Evolutionary conservation across 2,113 vertebrate genomes (phyloP).

Genomic region (Myxocyprinus asiaticus): DNA sequence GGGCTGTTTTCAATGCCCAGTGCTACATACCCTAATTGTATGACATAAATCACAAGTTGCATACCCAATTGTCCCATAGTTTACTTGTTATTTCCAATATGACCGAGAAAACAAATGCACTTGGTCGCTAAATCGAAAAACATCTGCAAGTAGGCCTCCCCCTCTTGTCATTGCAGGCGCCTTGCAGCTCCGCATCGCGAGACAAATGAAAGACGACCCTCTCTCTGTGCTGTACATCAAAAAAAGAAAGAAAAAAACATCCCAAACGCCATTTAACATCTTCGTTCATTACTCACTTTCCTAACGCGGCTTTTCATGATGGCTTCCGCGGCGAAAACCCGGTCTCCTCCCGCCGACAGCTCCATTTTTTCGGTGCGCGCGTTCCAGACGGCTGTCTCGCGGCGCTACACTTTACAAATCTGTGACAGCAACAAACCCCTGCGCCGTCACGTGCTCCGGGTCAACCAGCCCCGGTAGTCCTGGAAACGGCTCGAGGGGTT

Average conservation of each 20-base stretch:
- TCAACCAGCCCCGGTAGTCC: constrained; percentile 60
- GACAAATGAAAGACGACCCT: constrained; percentile 40
- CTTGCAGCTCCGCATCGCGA: constrained; percentile 5
- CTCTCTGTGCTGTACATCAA: background rate
- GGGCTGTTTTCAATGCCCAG: background rate
- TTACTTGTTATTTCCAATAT: background rate
- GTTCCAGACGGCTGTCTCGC: constrained; percentile 49
- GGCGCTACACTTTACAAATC: constrained; percentile 48
- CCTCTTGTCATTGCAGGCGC: constrained; percentile 25
- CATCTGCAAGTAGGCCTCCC: constrained; percentile 46
- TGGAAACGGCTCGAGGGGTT: constrained; percentile 49
- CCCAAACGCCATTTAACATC: background rate
- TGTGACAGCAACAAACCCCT: constrained; percentile 38
- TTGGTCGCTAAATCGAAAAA: background rate
- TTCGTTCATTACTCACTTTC: constrained; percentile 77
- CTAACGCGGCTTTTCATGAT: constrained; percentile 92
- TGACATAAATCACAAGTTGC: background rate
- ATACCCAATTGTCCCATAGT: background rate
- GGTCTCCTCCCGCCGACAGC: constrained; percentile 90
- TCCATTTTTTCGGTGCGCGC: constrained; percentile 81
- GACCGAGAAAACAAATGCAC: background rate
- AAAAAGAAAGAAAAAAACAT: background rate
- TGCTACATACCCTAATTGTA: background rate
- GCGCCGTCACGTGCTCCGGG: constrained; percentile 64
- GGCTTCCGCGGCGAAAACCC: constrained; percentile 92